Base-by-base conservation (phyloP, 1,140 invertebrate species). In the Piezodorus guildinii region DNA sequence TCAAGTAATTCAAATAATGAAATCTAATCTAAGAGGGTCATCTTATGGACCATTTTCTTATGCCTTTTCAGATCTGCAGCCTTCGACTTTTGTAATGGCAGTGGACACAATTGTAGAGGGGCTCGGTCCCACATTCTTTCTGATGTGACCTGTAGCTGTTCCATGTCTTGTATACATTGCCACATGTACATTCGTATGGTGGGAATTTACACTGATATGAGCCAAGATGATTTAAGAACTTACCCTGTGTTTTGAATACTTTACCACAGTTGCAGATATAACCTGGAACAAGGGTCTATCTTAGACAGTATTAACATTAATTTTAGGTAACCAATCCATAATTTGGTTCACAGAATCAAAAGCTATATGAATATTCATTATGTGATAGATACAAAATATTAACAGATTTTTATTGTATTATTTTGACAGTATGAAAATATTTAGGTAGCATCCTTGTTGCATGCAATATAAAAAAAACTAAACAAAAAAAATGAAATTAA, bases 1-100 rank as follows among this genome's bases (percentile, higher is more conserved):
- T 39, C 2, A 39, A 10, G 6, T 39, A 39, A 39, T 39, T 39
- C 34, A 10, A 39, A 39, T 39, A 10, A 8, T 39, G 9, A 39
- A 39, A 39, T 39, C 34, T 39, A 39, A 10, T 39, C 34, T 39
- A 39, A 39, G 6, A 39, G 12, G 6, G 34, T 39, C 34, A 21
- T 30, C 15, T 61, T 19, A 19, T 61, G 62, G 15, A 39, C 17
- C 45, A 25, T 52, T 23, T 14, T 51, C 16, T 30, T 39, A 27
- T 63, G 62, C 46, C 27, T 52, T 9, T 17, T 27, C 16, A 63
- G 23, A 30, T 56, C 30, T 43, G 43, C 34, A 19, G 43, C 45
- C 14, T 51, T 27, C 52, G 4, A 39, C 25, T 39, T 56, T 56
- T 63, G 62, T 63, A 63, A 30, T 49, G 46, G 25, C 62, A 63